phyloP scores from a whole-genome alignment of 2,888 invertebrate genomes.

The Aphodius granarius region DNA sequence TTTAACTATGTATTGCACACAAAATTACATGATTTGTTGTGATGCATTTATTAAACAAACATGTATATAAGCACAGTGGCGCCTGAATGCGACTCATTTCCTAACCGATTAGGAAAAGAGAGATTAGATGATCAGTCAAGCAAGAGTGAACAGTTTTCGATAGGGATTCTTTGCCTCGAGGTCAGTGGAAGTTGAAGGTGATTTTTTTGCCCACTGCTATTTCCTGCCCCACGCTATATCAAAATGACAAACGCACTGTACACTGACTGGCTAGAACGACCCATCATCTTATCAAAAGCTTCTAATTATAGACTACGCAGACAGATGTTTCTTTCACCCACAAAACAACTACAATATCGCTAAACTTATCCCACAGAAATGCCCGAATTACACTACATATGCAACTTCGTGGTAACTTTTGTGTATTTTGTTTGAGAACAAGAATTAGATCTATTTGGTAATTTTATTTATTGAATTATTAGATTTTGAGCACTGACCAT shows the following conservation, averaged over 20 bases:
- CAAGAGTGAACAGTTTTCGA: background rate
- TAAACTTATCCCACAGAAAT: too few relatives aligned
- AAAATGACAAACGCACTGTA: background rate
- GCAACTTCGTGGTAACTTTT: too few relatives aligned
- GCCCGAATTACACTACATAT: too few relatives aligned
- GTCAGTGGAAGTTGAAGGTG: slow-evolving; percentile 6
- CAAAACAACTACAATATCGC: background rate
- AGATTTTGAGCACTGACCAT: too few relatives aligned
- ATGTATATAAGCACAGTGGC: background rate
- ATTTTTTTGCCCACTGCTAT: background rate
- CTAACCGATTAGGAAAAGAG: background rate
- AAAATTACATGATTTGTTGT: too few relatives aligned
- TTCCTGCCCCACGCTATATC: background rate
- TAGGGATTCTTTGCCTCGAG: slow-evolving; percentile 1
- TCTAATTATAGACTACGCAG: background rate
- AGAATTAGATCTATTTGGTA: too few relatives aligned
- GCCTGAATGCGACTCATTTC: background rate
- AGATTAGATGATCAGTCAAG: background rate
- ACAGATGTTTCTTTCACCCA: background rate
- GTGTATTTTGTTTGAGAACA: too few relatives aligned
- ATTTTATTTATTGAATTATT: too few relatives aligned
- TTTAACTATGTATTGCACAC: too few relatives aligned
- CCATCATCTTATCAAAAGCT: background rate
- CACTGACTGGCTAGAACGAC: background rate
- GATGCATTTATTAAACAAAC: too few relatives aligned